A percentile compares a stretch with the other conserved stretches of the same genome.
Evolutionary conservation across 2,113 vertebrate species (phyloP).

Genomic region (Toxostoma redivivum): DNA sequence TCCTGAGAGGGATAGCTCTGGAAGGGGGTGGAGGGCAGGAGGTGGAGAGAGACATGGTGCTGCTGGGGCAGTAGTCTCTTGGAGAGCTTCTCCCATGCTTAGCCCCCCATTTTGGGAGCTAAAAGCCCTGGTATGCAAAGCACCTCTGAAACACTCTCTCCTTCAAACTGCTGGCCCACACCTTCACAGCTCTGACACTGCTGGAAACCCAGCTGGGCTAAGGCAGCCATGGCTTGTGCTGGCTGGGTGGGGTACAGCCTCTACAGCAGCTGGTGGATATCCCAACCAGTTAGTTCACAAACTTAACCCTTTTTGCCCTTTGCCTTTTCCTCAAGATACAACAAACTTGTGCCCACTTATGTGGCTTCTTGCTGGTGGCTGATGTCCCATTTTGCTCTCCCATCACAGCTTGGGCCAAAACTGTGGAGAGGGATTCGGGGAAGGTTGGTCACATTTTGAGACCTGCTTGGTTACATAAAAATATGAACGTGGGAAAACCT

Average conservation of each 20-base stretch:
- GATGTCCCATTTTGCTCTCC: neutral
- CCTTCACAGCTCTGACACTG: neutral
- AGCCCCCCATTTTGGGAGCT: neutral
- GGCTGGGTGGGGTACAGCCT: neutral
- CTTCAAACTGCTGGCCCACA: neutral
- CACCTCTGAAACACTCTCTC: neutral
- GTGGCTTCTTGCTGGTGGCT: neutral
- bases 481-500: neutral
- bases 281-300: neutral
- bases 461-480: neutral
- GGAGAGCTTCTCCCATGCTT: neutral
- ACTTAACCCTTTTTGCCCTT: neutral
- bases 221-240: neutral
- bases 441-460: neutral
- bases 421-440: rapidly evolving
- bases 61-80: neutral
- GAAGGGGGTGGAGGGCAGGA: neutral
- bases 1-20: neutral
- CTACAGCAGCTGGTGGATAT: neutral
- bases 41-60: neutral
- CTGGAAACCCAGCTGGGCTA: neutral
- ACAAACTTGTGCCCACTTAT: neutral
- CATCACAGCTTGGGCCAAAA: neutral
- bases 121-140: neutral
- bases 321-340: neutral